Evolutionary conservation across 2,113 vertebrate species (phyloP).

Genomic region (Brachirus orientalis): DNA sequence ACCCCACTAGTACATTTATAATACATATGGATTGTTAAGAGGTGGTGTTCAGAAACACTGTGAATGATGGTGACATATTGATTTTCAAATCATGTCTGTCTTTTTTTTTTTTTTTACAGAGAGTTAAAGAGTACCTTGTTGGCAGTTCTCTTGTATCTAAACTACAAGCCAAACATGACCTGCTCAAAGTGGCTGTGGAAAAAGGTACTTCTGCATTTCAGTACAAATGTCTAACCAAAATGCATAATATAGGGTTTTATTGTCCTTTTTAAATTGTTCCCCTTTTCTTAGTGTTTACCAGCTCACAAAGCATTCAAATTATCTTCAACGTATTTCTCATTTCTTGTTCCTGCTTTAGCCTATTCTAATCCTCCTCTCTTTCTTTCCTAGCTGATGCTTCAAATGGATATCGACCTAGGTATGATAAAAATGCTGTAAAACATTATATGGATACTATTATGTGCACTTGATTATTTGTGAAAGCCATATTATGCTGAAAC

Average conservation of each 20-base stretch:
- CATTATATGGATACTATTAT: not conserved
- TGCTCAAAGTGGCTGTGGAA: constrained; percentile 87
- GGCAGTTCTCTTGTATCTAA: constrained; percentile 82
- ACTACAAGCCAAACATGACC: constrained; percentile 85
- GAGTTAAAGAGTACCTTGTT: constrained; percentile 83
- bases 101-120: constrained; percentile 71
- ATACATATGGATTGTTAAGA: not conserved
- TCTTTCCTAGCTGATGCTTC: constrained; percentile 50
- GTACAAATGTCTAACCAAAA: constrained; percentile 1
- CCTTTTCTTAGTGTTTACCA: not conserved
- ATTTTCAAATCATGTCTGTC: not conserved
- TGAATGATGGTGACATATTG: not conserved
- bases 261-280: not conserved
- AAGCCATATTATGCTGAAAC: not conserved
- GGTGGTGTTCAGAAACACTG: not conserved
- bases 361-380: constrained; percentile 8
- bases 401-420: constrained; percentile 58
- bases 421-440: not conserved
- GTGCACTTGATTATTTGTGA: not conserved
- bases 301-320: not conserved
- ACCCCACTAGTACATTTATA: no score
- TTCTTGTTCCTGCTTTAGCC: not conserved
- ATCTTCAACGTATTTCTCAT: not conserved
- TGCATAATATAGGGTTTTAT: not conserved
- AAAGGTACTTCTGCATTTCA: constrained; percentile 81